Evolutionary conservation across 2,797 vertebrate species (phyloP), one percentile per base, ranked within the genome.

Genomic region (Manis crassicaudata): DNA sequence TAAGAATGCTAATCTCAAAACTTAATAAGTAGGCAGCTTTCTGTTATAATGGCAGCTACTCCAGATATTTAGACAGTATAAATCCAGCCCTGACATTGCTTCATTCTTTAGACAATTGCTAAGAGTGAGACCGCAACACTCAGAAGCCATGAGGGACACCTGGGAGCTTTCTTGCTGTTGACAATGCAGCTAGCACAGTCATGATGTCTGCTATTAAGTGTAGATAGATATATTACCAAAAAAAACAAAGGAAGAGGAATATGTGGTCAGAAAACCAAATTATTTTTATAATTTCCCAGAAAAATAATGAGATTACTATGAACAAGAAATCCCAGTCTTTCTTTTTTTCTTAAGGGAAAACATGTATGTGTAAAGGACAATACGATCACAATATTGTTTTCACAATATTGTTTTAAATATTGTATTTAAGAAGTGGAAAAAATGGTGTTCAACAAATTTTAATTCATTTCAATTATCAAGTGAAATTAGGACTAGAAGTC

Each of bases 1-100:
- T 96, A 96, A 27, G 73, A 96, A 96, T 84, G 75, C 75, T 96
- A 95, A 96, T 96, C 90, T 94, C 77, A 84, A 96, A 95, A 80
- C 21, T 92, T 95, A 96, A 93, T 93, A 95, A 91, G 52, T 70
- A 96, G 95, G n/a, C 58, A 76, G 35, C 52, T 88, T 80, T 94
- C 90, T 80, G 52, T 89, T 85, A 72, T 35, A 89, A 87, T 60
- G 94, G 27, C 37, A 95, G 56, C 56, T 56, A 65, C 25, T 32
- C 20, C 77, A 65, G 56, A 86, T 91, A 40, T 65, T 92, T 88
- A 37, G 43, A 88, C 29, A 62, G 72, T 91, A 67, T 40, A 87
- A 96, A 95, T 80, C n/a, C n/a, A 68, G 52, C 1, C 54, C 11
- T 4, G 70, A 54, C 56, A 65, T 70, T 76, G 43, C 50, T 94